Evolutionary conservation across 2,888 invertebrate species (phyloP).

Genomic region (Hypomecis atomaria): DNA sequence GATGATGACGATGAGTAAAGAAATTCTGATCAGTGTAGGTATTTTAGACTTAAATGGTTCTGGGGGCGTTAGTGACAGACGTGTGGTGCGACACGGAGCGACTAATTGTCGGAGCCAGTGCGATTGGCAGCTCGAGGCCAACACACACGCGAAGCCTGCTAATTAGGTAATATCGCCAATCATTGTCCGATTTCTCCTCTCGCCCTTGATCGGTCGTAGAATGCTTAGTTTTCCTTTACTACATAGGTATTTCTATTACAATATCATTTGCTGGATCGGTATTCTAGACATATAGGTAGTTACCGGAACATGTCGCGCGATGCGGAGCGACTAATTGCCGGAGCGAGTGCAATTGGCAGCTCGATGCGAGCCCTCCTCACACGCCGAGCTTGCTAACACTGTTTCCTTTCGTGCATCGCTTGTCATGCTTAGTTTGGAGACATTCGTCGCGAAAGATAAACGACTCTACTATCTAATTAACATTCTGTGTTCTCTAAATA

Average conservation of each 20-base stretch:
- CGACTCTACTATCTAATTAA: not conserved
- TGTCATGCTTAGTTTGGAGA: not conserved
- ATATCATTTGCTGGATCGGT: no score
- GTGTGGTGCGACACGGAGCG: slow-evolving; percentile 37
- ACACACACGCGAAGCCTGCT: slow-evolving; percentile 62
- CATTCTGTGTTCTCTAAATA: not conserved
- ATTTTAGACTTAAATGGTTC: no score
- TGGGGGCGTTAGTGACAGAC: slow-evolving; percentile 1
- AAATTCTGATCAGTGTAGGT: no score
- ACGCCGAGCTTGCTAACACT: slow-evolving; percentile 60
- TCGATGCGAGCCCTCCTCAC: slow-evolving; percentile 57
- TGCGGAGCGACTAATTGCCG: slow-evolving; percentile 61
- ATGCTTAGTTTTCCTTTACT: no score
- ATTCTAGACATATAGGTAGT: no score
- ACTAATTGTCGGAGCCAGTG: slow-evolving; percentile 66
- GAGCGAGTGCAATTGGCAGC: slow-evolving; percentile 65
- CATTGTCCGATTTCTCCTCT: slow-evolving; percentile 35
- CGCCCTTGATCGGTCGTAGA: not conserved
- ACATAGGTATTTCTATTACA: no score
- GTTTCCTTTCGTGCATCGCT: not conserved
- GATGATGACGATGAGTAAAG: no score
- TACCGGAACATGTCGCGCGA: slow-evolving; percentile 8
- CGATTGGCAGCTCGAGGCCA: slow-evolving; percentile 63
- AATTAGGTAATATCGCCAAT: slow-evolving; percentile 64
- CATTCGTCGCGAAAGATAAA: not conserved